Evolutionary conservation across 1,140 invertebrate genomes (phyloP), one percentile per base, ranked within the genome.

Genomic region (Drosophila varians): DNA sequence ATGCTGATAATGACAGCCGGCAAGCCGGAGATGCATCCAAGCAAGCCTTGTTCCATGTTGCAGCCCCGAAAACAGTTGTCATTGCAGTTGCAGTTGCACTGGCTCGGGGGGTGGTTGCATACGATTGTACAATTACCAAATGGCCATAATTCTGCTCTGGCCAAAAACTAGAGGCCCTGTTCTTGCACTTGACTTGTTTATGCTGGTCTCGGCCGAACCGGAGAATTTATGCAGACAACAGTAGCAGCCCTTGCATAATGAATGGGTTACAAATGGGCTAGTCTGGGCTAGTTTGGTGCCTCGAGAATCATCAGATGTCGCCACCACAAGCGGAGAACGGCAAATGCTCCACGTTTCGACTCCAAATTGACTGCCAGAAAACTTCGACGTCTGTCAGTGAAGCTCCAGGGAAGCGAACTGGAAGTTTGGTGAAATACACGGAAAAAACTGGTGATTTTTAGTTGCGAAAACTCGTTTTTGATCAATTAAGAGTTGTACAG

Each of bases 141-240:
- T 62, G 61, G 40, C 54, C 75, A 77, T 77, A 73, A 69, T 78
- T 68, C 49, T 75, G 55, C 21, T 16, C 26, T 25, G 40, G 56
- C 64, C 51, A 57, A 52, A 69, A 69, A 65, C 42, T 55, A 74
- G 70, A 64, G 73, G 12, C 34, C 43, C 42, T 40, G 40, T 43
- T 54, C 61, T 61, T 77, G 75, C 68, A 78, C 54, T 78, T 68
- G 75, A 77, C 75, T 78, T 78, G 76, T 78, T 78, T 78, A 74
- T 78, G 56, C 68, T 42, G 38, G 23, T 51, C 64, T 47, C 23
- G 46, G 64, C 38, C 38, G n/a, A 7, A 4, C 7, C 26, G 36
- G 36, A 12, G 60, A 71, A 51, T 71, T 71, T 71, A 71, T 71
- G 65, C 68, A 46, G 66, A 60, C 62, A 75, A 48, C 75, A 58